Evolutionary conservation across 2,113 vertebrate genomes (phyloP).

Genomic region (Rissa tridactyla): DNA sequence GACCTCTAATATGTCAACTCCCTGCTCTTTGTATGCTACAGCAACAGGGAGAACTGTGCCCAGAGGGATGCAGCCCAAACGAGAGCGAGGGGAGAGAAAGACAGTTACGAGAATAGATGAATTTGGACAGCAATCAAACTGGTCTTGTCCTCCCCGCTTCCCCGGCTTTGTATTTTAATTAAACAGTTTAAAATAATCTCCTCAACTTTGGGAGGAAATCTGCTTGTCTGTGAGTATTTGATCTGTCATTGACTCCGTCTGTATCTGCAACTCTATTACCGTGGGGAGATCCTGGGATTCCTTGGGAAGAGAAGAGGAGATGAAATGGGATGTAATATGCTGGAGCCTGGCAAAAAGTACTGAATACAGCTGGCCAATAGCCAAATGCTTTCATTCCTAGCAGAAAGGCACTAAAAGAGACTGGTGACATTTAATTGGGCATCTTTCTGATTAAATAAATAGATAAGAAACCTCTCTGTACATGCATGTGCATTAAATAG

Average conservation of each 20-base stretch:
- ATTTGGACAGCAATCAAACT: background rate
- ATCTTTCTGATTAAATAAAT: background rate
- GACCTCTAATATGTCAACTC: background rate
- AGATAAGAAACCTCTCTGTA: background rate
- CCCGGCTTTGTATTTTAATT: background rate
- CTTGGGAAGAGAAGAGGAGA: background rate
- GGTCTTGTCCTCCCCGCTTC: too few species aligned
- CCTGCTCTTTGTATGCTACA: background rate
- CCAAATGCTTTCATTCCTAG: conserved; percentile 21
- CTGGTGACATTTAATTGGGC: background rate
- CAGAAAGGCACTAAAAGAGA: conserved; percentile 16
- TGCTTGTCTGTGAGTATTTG: background rate
- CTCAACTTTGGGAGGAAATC: background rate
- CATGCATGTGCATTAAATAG: background rate
- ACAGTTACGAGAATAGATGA: background rate
- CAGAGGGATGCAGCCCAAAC: background rate
- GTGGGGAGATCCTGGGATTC: background rate
- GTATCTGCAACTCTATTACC: background rate
- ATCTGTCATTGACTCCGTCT: background rate
- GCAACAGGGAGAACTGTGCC: background rate
- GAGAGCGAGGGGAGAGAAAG: background rate
- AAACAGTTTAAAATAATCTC: background rate
- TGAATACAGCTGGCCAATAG: background rate
- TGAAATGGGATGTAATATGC: background rate
- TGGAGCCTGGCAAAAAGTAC: background rate